Evolutionary conservation across 53 echinoderm and acorn worm genomes (phyloP).

Genomic region (Pentamera pediparva): DNA sequence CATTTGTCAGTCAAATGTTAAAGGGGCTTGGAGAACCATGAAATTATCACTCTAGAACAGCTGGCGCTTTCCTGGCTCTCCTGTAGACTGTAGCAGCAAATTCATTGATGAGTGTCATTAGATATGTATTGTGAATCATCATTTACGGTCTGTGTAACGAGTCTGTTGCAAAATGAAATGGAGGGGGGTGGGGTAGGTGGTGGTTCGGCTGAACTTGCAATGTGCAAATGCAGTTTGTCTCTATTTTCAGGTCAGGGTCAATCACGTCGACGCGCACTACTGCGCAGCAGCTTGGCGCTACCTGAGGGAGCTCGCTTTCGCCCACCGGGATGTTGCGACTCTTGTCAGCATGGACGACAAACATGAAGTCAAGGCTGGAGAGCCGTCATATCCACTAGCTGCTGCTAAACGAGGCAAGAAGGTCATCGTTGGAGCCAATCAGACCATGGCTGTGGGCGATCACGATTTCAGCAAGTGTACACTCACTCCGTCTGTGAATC

Average conservation of each 20-base stretch:
- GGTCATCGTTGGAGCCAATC: constrained; percentile 18
- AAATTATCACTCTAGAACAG: too few species aligned
- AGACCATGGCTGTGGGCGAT: constrained; percentile 11
- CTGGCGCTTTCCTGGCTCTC: too few species aligned
- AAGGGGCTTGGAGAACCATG: too few species aligned
- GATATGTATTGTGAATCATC: too few species aligned
- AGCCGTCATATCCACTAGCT: background rate
- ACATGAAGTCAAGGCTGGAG: constrained; percentile 9
- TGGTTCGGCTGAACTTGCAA: too few species aligned
- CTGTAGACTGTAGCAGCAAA: too few species aligned
- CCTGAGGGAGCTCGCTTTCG: constrained; percentile 41
- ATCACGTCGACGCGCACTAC: constrained; percentile 37
- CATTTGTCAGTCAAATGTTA: too few species aligned
- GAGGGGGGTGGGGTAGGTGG: too few species aligned
- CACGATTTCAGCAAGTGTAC: constrained; percentile 13
- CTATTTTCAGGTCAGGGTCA: constrained; percentile 14
- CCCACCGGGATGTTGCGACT: background rate
- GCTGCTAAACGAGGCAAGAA: constrained; percentile 13
- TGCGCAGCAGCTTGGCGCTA: constrained; percentile 41
- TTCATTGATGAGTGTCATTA: too few species aligned
- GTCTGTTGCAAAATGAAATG: too few species aligned
- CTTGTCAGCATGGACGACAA: constrained; percentile 19
- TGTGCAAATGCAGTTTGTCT: too few species aligned
- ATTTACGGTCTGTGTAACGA: too few species aligned
- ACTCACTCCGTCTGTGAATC: background rate